Evolutionary conservation across 1,140 invertebrate genomes (phyloP).

Genomic region (Piezodorus guildinii): DNA sequence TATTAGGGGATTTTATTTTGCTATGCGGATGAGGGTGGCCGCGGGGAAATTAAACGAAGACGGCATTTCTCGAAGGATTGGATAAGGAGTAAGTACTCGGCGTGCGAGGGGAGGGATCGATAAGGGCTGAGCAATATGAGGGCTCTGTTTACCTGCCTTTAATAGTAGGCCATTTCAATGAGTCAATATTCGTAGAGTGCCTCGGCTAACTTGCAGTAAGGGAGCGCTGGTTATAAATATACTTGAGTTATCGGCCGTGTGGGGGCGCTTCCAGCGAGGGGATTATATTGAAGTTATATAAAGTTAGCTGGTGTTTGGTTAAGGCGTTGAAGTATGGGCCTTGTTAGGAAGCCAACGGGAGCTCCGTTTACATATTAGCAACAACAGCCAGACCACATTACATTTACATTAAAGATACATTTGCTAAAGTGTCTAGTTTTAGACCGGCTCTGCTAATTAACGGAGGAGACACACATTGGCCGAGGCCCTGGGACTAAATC

Average conservation of each 20-base stretch:
- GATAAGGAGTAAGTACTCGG: neutral
- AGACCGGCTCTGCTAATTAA: constrained; percentile 19
- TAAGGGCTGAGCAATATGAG: neutral
- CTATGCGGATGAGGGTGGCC: neutral
- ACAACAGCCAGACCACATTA: constrained; percentile 17
- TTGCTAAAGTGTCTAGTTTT: constrained; percentile 25
- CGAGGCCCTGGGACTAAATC: constrained; percentile 18
- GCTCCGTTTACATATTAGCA: constrained; percentile 18
- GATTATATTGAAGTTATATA: constrained; percentile 22
- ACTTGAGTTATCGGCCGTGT: constrained; percentile 1
- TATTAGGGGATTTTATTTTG: neutral
- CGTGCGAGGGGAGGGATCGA: neutral
- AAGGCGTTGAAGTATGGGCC: constrained; percentile 16
- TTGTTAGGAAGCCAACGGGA: neutral
- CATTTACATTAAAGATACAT: constrained; percentile 26
- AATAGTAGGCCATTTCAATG: neutral
- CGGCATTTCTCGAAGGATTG: no score
- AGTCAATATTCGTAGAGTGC: neutral
- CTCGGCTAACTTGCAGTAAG: neutral
- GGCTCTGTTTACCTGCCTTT: neutral
- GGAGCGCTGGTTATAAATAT: constrained; percentile 2
- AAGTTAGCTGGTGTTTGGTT: constrained; percentile 18
- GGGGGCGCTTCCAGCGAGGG: neutral
- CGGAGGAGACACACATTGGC: neutral
- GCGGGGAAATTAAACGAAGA: neutral